Evolutionary conservation across 2,888 invertebrate genomes (phyloP).

Genomic region (Marronus borbonicus): DNA sequence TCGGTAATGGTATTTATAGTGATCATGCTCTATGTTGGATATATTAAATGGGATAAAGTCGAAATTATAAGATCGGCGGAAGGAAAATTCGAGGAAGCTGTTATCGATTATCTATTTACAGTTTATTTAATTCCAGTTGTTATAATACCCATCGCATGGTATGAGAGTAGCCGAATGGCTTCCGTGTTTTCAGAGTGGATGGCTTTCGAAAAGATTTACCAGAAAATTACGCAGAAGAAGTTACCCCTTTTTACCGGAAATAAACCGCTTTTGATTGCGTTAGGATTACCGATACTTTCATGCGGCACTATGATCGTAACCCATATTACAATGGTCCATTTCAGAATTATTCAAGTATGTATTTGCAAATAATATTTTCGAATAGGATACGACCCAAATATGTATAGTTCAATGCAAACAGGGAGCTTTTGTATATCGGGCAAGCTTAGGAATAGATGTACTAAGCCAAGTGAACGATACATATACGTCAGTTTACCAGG

Average conservation of each 20-base stretch:
- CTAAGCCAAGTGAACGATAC: no score
- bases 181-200: constrained; percentile 77
- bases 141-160: constrained; percentile 78
- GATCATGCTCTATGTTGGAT: constrained; percentile 74
- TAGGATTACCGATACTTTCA: constrained; percentile 76
- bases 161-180: constrained; percentile 78
- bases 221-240: constrained; percentile 74
- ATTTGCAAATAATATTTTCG: neutral
- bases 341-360: constrained; percentile 75
- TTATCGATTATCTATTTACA: constrained; percentile 83
- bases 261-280: constrained; percentile 74
- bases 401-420: no score
- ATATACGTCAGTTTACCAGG: neutral
- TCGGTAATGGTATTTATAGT: constrained; percentile 67
- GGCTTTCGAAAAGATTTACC: constrained; percentile 79
- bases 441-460: no score
- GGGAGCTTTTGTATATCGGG: no score
- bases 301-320: constrained; percentile 78
- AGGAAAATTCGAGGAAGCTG: constrained; percentile 80
- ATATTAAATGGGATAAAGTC: constrained; percentile 77
- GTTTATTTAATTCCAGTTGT: constrained; percentile 80
- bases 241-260: constrained; percentile 75
- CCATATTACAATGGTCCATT: constrained; percentile 81
- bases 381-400: no score
- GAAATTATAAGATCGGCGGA: constrained; percentile 73